phyloP scores from a whole-genome alignment of 2,113 vertebrate species.

The Perccottus glenii region DNA sequence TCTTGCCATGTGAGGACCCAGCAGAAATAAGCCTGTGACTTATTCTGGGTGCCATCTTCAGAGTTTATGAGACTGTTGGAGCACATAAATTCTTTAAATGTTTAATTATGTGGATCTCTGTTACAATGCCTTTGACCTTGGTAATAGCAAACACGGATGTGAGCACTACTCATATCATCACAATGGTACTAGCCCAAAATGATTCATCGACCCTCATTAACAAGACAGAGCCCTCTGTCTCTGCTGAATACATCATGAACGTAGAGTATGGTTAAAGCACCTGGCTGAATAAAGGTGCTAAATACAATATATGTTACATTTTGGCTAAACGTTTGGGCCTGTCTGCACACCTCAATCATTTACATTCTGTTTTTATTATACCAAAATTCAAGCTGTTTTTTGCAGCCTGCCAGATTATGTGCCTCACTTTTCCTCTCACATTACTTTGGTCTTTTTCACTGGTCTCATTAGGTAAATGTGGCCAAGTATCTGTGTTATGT shows the following conservation, averaged over 20 bases:
- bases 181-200: constrained; percentile 38
- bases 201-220: constrained; percentile 1
- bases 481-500: constrained; percentile 35
- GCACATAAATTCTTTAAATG: constrained; percentile 50
- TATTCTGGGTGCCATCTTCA: constrained; percentile 31
- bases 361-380: constrained; percentile 63
- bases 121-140: constrained; percentile 51
- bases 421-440: constrained; percentile 70
- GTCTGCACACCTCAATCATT: constrained; percentile 49
- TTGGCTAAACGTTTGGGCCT: constrained; percentile 41
- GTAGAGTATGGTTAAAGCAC: constrained; percentile 28
- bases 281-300: constrained; percentile 47
- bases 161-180: constrained; percentile 51
- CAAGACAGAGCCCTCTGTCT: constrained; percentile 17
- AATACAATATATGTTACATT: constrained; percentile 22
- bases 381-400: constrained; percentile 69
- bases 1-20: constrained; percentile 53
- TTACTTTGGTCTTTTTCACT: constrained; percentile 53
- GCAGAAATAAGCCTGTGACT: constrained; percentile 36
- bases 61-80: constrained; percentile 61
- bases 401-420: constrained; percentile 66
- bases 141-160: constrained; percentile 40
- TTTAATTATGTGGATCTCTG: constrained; percentile 49
- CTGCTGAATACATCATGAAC: constrained; percentile 26
- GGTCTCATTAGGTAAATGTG: constrained; percentile 42